Evolutionary conservation across 2,113 vertebrate genomes (phyloP).

Genomic region (Melanocharis versteri): DNA sequence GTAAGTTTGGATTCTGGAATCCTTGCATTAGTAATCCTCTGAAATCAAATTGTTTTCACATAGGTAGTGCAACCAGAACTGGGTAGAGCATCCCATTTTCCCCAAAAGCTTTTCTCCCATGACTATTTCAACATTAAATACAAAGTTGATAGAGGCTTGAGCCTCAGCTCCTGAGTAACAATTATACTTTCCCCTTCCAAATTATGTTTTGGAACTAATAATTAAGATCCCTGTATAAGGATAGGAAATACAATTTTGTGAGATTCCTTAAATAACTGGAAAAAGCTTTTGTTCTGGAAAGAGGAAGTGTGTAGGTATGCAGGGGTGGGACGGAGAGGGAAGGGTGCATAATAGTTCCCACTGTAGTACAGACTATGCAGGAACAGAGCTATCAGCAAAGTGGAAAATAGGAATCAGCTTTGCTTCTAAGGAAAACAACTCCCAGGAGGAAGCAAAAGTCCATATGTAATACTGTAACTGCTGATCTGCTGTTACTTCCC

Average conservation of each 20-base stretch:
- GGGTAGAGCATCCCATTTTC: neutral
- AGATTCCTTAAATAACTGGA: constrained; percentile 11
- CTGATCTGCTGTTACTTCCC: constrained; percentile 1
- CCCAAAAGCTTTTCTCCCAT: neutral
- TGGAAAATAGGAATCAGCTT: constrained; percentile 55
- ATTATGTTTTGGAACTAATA: neutral
- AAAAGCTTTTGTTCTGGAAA: constrained; percentile 37
- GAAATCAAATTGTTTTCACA: neutral
- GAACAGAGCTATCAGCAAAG: constrained; percentile 32
- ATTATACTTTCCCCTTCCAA: neutral
- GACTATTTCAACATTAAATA: neutral
- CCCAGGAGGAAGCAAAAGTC: constrained; percentile 43
- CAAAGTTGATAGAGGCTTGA: neutral
- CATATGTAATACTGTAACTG: constrained; percentile 14
- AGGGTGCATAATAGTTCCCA: constrained; percentile 17
- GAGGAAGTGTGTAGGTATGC: constrained; percentile 20
- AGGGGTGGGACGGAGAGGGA: neutral
- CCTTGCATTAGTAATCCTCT: neutral
- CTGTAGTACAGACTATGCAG: neutral
- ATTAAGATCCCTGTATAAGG: neutral
- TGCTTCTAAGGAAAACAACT: constrained; percentile 50
- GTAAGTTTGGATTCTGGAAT: neutral
- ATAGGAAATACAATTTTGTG: neutral
- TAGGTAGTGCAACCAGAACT: neutral
- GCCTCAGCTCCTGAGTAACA: neutral